Evolutionary conservation across 2,797 vertebrate species (phyloP).

Genomic region (Odontamblyopus lacepedii): DNA sequence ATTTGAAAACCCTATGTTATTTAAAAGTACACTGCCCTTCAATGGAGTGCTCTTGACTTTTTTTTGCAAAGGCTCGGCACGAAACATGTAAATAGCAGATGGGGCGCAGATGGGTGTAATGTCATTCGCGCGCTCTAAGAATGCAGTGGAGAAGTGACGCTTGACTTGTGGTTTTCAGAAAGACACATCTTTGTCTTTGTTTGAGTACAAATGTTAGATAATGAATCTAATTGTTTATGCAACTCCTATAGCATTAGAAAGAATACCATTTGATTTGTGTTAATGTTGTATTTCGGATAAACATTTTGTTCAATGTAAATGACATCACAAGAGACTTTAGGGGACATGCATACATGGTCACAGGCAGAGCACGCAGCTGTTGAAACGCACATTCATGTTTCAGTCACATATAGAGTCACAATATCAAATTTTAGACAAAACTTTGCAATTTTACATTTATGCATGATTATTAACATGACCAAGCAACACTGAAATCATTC

Average conservation of each 20-base stretch:
- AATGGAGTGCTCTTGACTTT: conserved; percentile 36
- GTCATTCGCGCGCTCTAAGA: conserved; percentile 21
- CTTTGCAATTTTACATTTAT: no score
- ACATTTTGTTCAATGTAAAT: neutral
- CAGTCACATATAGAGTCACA: no score
- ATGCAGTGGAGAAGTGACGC: conserved; percentile 10
- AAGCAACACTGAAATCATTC: no score
- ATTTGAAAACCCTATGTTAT: conserved; percentile 45
- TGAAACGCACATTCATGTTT: no score
- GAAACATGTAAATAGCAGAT: conserved; percentile 41
- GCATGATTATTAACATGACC: no score
- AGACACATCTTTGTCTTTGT: conserved; percentile 20
- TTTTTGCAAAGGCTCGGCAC: conserved; percentile 21
- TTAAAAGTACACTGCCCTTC: conserved; percentile 52
- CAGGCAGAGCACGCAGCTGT: no score
- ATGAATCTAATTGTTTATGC: conserved; percentile 23
- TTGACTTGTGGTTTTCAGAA: conserved; percentile 10
- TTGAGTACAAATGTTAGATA: conserved; percentile 15
- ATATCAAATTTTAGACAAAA: no score
- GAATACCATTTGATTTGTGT: conserved; percentile 36
- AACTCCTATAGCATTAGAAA: conserved; percentile 17
- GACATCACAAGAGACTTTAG: neutral
- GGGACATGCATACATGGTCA: no score
- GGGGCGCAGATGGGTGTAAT: conserved; percentile 32
- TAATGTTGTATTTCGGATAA: neutral